Evolutionary conservation across 1,140 invertebrate species (phyloP), one percentile per base, ranked within the genome.

Genomic region (Dreissena rostriformis): DNA sequence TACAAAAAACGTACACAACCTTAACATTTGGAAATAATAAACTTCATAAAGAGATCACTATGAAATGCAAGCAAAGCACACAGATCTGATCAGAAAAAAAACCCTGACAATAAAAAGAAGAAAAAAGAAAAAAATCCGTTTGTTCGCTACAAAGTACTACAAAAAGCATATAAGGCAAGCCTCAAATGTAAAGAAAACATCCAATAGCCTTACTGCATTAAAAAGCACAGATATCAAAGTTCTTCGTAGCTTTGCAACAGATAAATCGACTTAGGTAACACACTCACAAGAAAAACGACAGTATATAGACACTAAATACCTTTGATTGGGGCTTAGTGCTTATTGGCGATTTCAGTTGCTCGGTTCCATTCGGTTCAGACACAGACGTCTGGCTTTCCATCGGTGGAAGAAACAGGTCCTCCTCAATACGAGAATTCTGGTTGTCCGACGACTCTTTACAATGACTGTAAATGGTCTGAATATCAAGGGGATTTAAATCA

Each of bases 391-490:
- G 8, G 24, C 26, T 76, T 70, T 75, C 81, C 51, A 83, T 53
- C 8, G 81, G 81, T 49, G 81, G 81, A 26, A 83, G 26, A 29
- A 76, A 83, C 19, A 83, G n/a, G 53, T 83, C 65, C 24, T 83
- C 81, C 49, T 83, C 72, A 22, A 83, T 83, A 15, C 72, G 61
- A 17, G 26, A 19, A 22, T 74, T 22, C 52, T 83, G 81, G 51
- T 39, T 83, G 51, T 83, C 81, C 11, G 81, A 71, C 10, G 81
- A 26, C 12, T 83, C 81, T 49, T 83, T 66, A 29, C 81, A 83
- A 61, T 83, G 73, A 15, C 39, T 83, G 61, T 83, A 83, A 28
- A 68, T 51, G 29, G 52, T 66, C 81, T 83, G 65, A n/a, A 68
- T 39, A 53, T 53, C 6, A 28, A 78, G 17, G 6, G 8, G 8